phyloP scores from a whole-genome alignment of 2,888 invertebrate species.

The Cheilosia soror region DNA sequence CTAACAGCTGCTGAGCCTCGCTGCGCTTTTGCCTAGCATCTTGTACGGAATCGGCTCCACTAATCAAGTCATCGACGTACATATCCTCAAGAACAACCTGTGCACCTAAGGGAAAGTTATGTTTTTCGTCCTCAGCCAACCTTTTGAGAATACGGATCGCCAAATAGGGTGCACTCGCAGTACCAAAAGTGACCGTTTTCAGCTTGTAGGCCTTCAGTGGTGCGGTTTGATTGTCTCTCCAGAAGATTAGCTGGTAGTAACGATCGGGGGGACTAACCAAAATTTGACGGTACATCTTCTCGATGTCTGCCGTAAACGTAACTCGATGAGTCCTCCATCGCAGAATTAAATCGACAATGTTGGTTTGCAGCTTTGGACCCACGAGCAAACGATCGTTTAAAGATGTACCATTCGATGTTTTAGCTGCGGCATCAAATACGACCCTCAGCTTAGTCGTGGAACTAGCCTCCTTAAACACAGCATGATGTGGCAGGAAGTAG shows the following conservation, averaged over 20 bases:
- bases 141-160: constrained; percentile 46
- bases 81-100: constrained; percentile 16
- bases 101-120: neutral
- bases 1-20: neutral
- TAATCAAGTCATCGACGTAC: constrained; percentile 57
- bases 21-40: constrained; percentile 15
- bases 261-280: constrained; percentile 44
- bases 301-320: constrained; percentile 57
- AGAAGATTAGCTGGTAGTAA: constrained; percentile 63
- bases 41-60: constrained; percentile 1
- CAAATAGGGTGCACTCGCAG: constrained; percentile 53
- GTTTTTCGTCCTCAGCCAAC: constrained; percentile 17
- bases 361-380: constrained; percentile 54
- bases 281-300: constrained; percentile 74
- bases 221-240: constrained; percentile 25
- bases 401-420: constrained; percentile 59
- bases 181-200: constrained; percentile 48
- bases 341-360: constrained; percentile 37
- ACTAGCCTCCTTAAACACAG: constrained; percentile 49
- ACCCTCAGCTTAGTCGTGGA: constrained; percentile 63
- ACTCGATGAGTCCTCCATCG: constrained; percentile 51
- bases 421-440: constrained; percentile 54
- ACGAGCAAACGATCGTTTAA: constrained; percentile 66
- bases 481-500: constrained; percentile 57
- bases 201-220: constrained; percentile 29